A percentile compares a stretch with the other conserved stretches of the same genome.
Evolutionary conservation across 2,797 vertebrate species (phyloP).

Genomic region (Urosaurus nigricauda): DNA sequence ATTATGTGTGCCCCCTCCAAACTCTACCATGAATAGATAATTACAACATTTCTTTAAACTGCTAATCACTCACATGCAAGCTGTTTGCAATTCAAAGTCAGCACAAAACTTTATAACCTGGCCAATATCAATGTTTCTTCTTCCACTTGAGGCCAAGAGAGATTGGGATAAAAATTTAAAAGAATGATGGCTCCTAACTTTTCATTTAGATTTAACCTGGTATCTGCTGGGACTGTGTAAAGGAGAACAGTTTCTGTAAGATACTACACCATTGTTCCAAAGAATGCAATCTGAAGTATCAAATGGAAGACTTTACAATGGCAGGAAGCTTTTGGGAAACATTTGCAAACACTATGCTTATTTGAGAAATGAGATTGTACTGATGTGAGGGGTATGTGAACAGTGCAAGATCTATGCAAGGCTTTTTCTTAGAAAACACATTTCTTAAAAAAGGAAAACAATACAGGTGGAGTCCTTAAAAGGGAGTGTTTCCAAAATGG

Average conservation of each 20-base stretch:
- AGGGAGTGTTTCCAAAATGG: neutral
- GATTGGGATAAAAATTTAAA: neutral
- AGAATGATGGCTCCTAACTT: neutral
- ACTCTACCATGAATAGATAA: neutral
- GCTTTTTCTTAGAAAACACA: neutral
- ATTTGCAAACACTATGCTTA: neutral
- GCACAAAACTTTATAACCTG: neutral
- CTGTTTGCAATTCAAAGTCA: neutral
- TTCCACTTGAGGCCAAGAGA: neutral
- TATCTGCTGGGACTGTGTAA: neutral
- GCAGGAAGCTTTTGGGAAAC: neutral
- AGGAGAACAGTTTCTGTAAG: neutral
- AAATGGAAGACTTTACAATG: neutral
- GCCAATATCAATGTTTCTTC: neutral
- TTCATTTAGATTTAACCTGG: neutral
- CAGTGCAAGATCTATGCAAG: neutral
- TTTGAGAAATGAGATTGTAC: neutral
- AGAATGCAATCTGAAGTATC: neutral
- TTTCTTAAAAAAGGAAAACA: neutral
- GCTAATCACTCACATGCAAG: neutral
- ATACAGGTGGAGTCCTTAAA: neutral
- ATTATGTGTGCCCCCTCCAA: neutral
- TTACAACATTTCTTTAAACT: neutral
- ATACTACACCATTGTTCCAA: neutral
- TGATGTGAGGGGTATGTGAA: neutral